phyloP scores from a whole-genome alignment of 2,888 invertebrate genomes.

The Matsumyia berberina region DNA sequence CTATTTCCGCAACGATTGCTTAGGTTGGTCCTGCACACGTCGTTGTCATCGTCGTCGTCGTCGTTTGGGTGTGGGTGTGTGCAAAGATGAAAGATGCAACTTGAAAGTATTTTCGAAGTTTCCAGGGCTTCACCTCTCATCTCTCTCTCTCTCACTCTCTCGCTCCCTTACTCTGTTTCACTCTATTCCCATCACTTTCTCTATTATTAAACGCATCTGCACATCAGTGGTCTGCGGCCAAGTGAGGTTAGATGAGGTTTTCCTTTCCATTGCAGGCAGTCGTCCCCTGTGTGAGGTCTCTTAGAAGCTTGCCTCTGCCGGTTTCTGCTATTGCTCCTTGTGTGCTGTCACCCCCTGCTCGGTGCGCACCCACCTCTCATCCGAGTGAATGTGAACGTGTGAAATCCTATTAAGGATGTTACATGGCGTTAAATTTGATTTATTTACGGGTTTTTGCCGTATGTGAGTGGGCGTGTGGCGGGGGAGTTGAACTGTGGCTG shows the following conservation, averaged over 20 bases:
- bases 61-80: background rate
- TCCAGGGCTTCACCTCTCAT: slow-evolving; percentile 9
- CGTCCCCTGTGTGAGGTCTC: slow-evolving; percentile 40
- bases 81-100: slow-evolving; percentile 37
- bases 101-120: slow-evolving; percentile 43
- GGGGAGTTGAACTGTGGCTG: slow-evolving; percentile 46
- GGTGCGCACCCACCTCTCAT: slow-evolving; percentile 29
- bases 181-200: slow-evolving; percentile 51
- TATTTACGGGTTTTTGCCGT: slow-evolving; percentile 77
- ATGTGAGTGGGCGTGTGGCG: slow-evolving; percentile 21
- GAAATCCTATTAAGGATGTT: slow-evolving; percentile 78
- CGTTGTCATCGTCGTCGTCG: too few relatives aligned
- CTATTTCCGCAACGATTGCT: slow-evolving; percentile 30
- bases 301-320: slow-evolving; percentile 39
- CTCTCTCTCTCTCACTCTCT: slow-evolving; percentile 2
- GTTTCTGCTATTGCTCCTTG: background rate
- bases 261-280: slow-evolving; percentile 28
- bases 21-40: background rate
- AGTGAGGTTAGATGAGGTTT: slow-evolving; percentile 62
- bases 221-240: slow-evolving; percentile 66
- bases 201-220: slow-evolving; percentile 72
- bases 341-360: background rate
- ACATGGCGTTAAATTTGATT: slow-evolving; percentile 78
- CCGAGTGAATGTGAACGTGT: slow-evolving; percentile 71
- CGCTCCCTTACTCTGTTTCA: background rate